Conservation (phyloP, 2,797 vertebrate species). For the Phrynocephalus guinanensis region DNA sequence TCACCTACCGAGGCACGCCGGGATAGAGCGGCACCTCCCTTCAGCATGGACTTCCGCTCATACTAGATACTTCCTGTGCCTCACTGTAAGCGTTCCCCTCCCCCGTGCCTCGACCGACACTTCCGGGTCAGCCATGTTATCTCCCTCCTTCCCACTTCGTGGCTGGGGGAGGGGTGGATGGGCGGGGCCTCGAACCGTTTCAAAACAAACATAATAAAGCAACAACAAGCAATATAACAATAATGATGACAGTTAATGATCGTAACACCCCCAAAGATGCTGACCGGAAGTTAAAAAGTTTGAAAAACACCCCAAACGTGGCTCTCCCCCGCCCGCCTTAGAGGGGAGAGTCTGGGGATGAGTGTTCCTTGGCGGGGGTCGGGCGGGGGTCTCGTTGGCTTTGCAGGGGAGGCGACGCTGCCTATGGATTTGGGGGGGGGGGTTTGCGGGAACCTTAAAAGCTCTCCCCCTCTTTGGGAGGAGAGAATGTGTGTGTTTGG, state of each 20-base stretch:
- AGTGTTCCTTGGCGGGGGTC: background rate
- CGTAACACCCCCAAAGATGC: background rate
- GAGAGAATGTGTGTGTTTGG: background rate
- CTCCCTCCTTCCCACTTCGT: background rate
- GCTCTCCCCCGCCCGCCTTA: background rate
- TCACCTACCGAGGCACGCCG: background rate
- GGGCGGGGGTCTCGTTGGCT: background rate
- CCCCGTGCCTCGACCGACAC: background rate
- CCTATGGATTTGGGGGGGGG: background rate
- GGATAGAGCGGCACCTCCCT: background rate
- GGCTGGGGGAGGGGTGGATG: background rate
- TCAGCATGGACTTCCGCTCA: background rate
- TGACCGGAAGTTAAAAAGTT: background rate
- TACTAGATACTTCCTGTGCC: background rate
- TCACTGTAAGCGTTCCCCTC: background rate
- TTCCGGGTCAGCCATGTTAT: constrained; percentile 8
- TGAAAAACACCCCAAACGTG: too few relatives aligned
- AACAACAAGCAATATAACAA: too few relatives aligned
- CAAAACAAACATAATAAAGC: background rate
- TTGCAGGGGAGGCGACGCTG: too few relatives aligned
- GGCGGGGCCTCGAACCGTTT: background rate
- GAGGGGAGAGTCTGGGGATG: constrained; percentile 1
- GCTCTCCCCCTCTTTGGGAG: background rate
- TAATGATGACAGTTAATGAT: too few relatives aligned
- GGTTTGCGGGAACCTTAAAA: background rate